These are phyloP conservation scores for Anguilla pacifica DNA, from an alignment of 2,797 vertebrate genomes.

Conservation along the genomic window DNA sequence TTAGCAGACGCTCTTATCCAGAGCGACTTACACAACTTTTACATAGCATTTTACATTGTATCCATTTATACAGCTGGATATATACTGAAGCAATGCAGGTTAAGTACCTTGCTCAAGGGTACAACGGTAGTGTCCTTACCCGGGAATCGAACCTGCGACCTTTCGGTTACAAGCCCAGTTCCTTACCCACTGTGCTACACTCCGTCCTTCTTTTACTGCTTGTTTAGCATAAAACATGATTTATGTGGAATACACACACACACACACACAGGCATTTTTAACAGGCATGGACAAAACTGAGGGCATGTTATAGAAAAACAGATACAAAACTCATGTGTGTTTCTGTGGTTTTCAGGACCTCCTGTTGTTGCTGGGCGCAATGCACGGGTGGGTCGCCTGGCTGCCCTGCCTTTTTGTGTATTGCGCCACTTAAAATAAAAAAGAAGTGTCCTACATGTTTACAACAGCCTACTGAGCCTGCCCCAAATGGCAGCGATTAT, in stretches of 20 bases:
- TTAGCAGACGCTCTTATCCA: no score
- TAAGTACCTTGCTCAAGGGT: no score
- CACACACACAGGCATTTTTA: not conserved
- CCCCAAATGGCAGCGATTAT: constrained; percentile 42
- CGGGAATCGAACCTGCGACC: no score
- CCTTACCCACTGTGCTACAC: no score
- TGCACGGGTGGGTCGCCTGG: constrained; percentile 19
- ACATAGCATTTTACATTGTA: no score
- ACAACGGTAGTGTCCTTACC: no score
- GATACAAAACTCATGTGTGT: constrained; percentile 31
- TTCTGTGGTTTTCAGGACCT: constrained; percentile 42
- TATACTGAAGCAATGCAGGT: no score
- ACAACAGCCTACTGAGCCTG: constrained; percentile 58
- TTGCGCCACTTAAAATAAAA: not conserved
- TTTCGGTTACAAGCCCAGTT: no score
- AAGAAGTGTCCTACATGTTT: not conserved
- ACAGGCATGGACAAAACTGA: constrained; percentile 17
- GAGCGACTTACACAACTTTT: no score
- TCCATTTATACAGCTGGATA: no score
- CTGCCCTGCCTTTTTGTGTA: constrained; percentile 31
- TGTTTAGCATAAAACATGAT: not conserved
- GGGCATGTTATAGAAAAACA: constrained; percentile 49
- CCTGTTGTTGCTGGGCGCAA: constrained; percentile 30
- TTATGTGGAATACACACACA: no score
- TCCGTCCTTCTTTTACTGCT: no score